Evolutionary conservation across 2,888 invertebrate genomes (phyloP).

Genomic region (Morpho achilles): DNA sequence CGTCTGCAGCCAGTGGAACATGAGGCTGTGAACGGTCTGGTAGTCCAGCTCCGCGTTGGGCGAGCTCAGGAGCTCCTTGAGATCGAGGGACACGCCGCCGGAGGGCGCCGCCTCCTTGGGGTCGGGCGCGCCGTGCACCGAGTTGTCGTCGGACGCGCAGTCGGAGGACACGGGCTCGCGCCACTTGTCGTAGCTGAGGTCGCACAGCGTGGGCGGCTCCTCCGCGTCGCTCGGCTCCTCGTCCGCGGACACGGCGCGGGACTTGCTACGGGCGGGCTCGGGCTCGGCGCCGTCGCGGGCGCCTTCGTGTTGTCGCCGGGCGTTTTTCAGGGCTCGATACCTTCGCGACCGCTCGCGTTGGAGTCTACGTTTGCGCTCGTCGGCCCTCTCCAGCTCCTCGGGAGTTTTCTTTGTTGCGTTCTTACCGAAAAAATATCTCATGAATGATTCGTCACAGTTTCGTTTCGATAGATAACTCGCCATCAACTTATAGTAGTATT

Average conservation of each 20-base stretch:
- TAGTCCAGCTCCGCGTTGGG: conserved; percentile 71
- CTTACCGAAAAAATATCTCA: conserved; percentile 73
- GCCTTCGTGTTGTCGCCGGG: conserved; percentile 64
- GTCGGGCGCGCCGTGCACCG: conserved; percentile 59
- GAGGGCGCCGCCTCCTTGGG: conserved; percentile 39
- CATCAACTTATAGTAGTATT: conserved; percentile 73
- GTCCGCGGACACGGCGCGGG: conserved; percentile 45
- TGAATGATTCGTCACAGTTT: conserved; percentile 73
- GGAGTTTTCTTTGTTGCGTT: conserved; percentile 67
- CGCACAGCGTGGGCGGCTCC: conserved; percentile 69
- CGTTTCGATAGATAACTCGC: conserved; percentile 71
- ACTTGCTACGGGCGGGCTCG: conserved; percentile 46
- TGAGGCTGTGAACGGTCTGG: conserved; percentile 72
- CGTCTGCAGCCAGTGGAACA: conserved; percentile 77
- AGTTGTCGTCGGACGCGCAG: conserved; percentile 68
- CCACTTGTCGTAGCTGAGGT: conserved; percentile 62
- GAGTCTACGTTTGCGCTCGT: conserved; percentile 65
- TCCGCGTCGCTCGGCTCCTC: conserved; percentile 65
- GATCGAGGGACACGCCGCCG: conserved; percentile 46
- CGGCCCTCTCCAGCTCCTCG: conserved; percentile 67
- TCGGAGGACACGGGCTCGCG: conserved; percentile 56
- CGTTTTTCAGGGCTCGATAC: conserved; percentile 68
- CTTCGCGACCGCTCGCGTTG: conserved; percentile 67
- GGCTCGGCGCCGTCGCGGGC: conserved; percentile 43
- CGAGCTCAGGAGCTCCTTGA: conserved; percentile 62